Evolutionary conservation across 2,797 vertebrate species (phyloP), one percentile per base, ranked within the genome.

Genomic region (Epinephelus awoara): DNA sequence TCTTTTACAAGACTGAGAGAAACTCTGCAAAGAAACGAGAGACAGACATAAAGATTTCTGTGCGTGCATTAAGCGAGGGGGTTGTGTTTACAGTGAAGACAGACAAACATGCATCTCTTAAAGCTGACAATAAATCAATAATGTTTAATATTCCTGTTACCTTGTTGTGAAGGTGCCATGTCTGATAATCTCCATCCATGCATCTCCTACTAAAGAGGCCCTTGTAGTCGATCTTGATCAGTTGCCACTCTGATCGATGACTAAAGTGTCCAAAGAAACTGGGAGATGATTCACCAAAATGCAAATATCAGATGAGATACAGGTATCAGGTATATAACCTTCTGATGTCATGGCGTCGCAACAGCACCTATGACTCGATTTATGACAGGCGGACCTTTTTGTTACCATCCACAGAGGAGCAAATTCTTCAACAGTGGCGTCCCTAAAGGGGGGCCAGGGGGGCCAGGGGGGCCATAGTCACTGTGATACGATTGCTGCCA

Each of bases 231-330:
- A 99, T 97, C 92, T 99, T 99, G 80, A 99, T 96, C 88, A 99
- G 94, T 83, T 99, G 98, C 98, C 98, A 99, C 86, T 99, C 98
- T 6, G 97, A 99, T 29, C 96, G 97, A 77, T 97, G 97, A 83
- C 96, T 97, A 91, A 99, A 97, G 93, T 99, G 98, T 72, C 98
- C 98, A 84, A 99, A 99, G 87, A 99, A 97, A 79, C 98, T 99
- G 73, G 2, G 77, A 58, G 55, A 67, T 40, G 38, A 67, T 57
- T 61, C 10, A 73, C 46, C 40, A 44, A 75, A 64, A 54, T n/a
- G 64, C 15, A 67, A n/a, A 72, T 82, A 73, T 67, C 21, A 75
- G 25, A 25, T 40, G 6, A 67, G 56, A 70, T 64, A 23, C 23
- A 44, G 42, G 52, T 66, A 21, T 4, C 23, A 44, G 42, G 49